Conservation (phyloP, 1,140 invertebrate genomes). For the Drosophila asahinai region DNA sequence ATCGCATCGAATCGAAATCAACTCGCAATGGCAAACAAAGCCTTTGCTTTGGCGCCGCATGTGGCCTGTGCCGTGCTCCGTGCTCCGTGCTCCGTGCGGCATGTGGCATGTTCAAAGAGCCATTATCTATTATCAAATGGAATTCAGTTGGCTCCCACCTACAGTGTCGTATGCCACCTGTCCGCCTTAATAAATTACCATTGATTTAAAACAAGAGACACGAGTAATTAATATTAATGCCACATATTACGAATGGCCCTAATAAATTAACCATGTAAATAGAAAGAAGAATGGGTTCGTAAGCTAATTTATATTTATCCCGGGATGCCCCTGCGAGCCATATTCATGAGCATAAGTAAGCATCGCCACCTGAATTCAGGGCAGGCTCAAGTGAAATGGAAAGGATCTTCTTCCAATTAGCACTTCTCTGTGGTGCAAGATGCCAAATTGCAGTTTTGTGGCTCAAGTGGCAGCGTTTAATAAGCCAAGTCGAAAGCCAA, state of each 20-base stretch:
- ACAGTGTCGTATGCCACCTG: not conserved
- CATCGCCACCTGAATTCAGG: too few relatives aligned
- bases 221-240: constrained; percentile 20
- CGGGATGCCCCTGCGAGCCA: not conserved
- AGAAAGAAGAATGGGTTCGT: too few relatives aligned
- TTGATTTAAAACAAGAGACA: not conserved
- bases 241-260: constrained; percentile 14
- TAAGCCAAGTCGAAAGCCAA: constrained; percentile 47
- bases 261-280: constrained; percentile 27
- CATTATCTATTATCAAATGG: constrained; percentile 54
- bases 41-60: constrained; percentile 18
- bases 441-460: constrained; percentile 44
- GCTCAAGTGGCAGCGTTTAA: constrained; percentile 37
- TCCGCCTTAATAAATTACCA: constrained; percentile 27
- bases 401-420: not conserved
- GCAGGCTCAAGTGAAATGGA: not conserved
- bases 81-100: constrained; percentile 8
- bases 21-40: constrained; percentile 40
- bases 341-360: too few relatives aligned
- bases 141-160: constrained; percentile 3
- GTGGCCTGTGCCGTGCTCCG: constrained; percentile 12
- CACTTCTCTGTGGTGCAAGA: constrained; percentile 15
- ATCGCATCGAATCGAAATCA: constrained; percentile 50
- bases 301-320: constrained; percentile 15
- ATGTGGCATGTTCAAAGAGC: constrained; percentile 26